phyloP scores from a whole-genome alignment of 2,888 invertebrate genomes.

The Autographa gamma region DNA sequence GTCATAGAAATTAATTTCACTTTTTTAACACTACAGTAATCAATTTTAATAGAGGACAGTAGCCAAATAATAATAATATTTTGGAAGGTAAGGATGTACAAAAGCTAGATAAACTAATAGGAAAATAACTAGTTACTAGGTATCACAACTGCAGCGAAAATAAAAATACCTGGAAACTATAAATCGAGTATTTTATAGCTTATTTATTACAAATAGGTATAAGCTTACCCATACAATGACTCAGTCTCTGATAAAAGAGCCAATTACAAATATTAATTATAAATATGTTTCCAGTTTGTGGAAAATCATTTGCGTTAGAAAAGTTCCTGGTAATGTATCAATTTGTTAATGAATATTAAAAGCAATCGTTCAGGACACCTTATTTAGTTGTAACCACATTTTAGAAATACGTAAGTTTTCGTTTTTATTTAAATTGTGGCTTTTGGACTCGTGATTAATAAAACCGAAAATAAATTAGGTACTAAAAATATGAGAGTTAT shows the following conservation, averaged over 20 bases:
- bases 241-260: conserved; percentile 35
- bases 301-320: conserved; percentile 48
- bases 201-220: conserved; percentile 9
- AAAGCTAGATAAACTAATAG: neutral
- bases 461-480: neutral
- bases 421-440: neutral
- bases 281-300: conserved; percentile 34
- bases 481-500: neutral
- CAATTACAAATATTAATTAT: conserved; percentile 26
- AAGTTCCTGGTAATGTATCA: conserved; percentile 35
- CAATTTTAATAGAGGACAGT: too few species aligned
- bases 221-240: conserved; percentile 25
- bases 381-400: neutral
- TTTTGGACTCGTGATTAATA: neutral
- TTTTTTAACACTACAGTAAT: too few species aligned
- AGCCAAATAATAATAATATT: too few species aligned
- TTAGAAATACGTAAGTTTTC: neutral
- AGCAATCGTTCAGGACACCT: conserved; percentile 2
- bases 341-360: conserved; percentile 21
- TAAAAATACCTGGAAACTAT: neutral
- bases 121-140: neutral
- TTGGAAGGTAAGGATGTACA: neutral
- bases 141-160: neutral
- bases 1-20: too few species aligned
- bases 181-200: neutral